Evolutionary conservation across 2,797 vertebrate species (phyloP), one percentile per base, ranked within the genome.

Genomic region (Cirrhinus molitorella): DNA sequence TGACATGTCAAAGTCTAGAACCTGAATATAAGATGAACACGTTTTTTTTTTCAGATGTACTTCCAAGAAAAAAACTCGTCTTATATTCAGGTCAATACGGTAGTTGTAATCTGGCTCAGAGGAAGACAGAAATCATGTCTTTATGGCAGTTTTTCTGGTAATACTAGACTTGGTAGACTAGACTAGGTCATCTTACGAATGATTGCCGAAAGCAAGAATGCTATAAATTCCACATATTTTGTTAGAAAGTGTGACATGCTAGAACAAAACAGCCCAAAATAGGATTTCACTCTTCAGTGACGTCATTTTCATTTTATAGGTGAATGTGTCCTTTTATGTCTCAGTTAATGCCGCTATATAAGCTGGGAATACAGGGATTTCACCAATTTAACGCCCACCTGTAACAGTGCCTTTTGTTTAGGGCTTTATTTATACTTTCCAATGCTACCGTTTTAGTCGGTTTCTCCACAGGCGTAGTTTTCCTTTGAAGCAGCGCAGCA

Each of bases 401-500:
- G 45, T 31, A 28, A 49, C 47, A 13, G 47, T 77, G 63, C n/a
- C 66, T 84, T 78, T 61, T 70, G 68, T 80, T 80, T 57, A 12
- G 23, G 25, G 31, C 63, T 76, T 82, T 81, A 65, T 84, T 84
- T 80, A 73, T 63, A 37, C 49, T 65, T 73, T 31, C 51, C 55
- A 9, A 76, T 53, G 68, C 76, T 75, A 72, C 67, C 19, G 63
- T 66, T 76, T 84, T 13, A 59, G 34, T 49, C 9, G 16, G 63
- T 65, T 72, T 70, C 75, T 49, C 72, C 71, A 65, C 57, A 80
- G 79, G 8, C 16, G 21, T 8, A 63, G 23, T 53, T 67, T 71
- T 70, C 63, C 83, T 83, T 87, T 87, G 21, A 28, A 86, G 85
- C 89, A 74, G 86, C 6, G 85, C 81, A 90, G 88, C 89, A 88